Evolutionary conservation across 2,888 invertebrate species (phyloP).

Genomic region (Odontomyia ornata): DNA sequence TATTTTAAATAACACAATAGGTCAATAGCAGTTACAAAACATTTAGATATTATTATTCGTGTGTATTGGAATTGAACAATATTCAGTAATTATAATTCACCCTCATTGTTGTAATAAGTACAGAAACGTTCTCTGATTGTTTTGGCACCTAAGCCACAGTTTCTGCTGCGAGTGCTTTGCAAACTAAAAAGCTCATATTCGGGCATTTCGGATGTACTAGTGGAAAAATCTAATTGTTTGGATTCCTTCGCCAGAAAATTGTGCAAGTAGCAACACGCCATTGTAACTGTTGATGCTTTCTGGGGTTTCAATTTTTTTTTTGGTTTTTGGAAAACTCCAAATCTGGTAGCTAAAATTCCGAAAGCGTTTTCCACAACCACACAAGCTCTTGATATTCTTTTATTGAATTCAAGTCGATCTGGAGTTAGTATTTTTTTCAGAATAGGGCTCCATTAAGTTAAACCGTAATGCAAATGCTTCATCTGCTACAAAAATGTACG

Average conservation of each 20-base stretch:
- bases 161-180: not conserved
- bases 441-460: not conserved
- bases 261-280: too few relatives aligned
- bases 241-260: too few relatives aligned
- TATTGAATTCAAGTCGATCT: not conserved
- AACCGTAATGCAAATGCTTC: not conserved
- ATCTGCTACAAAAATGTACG: not conserved
- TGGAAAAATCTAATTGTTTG: not conserved
- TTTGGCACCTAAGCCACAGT: not conserved
- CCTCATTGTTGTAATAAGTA: not conserved
- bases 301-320: not conserved
- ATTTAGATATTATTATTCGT: too few relatives aligned
- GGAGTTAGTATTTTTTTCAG: too few relatives aligned
- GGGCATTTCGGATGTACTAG: not conserved
- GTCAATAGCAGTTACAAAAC: too few relatives aligned
- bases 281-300: too few relatives aligned
- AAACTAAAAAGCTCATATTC: too few relatives aligned
- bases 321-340: conserved; percentile 40
- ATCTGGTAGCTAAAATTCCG: conserved; percentile 51
- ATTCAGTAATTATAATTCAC: too few relatives aligned
- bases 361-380: too few relatives aligned
- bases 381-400: not conserved
- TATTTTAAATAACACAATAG: too few relatives aligned
- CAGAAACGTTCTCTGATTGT: not conserved
- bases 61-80: too few relatives aligned